A percentile compares a stretch with the other conserved stretches of the same genome.
These are phyloP conservation scores for Chondrosia reniformis DNA, from an alignment of 37 sponge, comb jelly and placozoan species.

Conservation along the genomic window DNA sequence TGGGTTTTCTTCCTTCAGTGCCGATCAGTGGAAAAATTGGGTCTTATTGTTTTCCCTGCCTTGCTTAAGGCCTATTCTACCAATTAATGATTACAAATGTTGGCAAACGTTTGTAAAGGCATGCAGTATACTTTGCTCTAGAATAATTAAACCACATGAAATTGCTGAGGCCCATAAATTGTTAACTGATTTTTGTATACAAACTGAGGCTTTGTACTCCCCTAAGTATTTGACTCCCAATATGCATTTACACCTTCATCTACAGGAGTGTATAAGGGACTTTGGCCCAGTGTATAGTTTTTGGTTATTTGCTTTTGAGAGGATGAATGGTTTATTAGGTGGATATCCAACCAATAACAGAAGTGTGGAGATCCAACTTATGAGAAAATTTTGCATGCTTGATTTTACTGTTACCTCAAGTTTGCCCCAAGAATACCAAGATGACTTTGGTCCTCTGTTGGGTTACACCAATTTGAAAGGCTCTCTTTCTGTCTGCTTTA, in stretches of 20 bases:
- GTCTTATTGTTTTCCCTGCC: not conserved
- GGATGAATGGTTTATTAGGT: slow-evolving; percentile 47
- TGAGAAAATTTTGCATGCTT: slow-evolving; percentile 11
- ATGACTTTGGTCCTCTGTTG: too few relatives aligned
- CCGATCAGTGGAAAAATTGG: slow-evolving; percentile 24
- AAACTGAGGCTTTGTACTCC: not conserved
- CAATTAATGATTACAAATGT: not conserved
- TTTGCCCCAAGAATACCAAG: too few relatives aligned
- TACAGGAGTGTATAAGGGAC: slow-evolving; percentile 34
- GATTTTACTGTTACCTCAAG: too few relatives aligned
- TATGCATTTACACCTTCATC: slow-evolving; percentile 27
- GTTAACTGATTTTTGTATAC: not conserved
- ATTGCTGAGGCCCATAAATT: not conserved
- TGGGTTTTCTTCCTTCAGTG: slow-evolving; percentile 9
- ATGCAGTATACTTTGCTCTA: not conserved
- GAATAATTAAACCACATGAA: not conserved
- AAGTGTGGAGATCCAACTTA: slow-evolving; percentile 33
- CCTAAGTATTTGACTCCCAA: not conserved
- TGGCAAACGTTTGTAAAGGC: slow-evolving; percentile 9
- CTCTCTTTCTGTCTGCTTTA: too few relatives aligned
- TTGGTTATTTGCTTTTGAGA: slow-evolving; percentile 54
- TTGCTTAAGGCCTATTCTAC: not conserved
- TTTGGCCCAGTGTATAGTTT: slow-evolving; percentile 49
- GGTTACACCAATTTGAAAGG: too few relatives aligned
- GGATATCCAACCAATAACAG: slow-evolving; percentile 48